Evolutionary conservation across 2,113 vertebrate genomes (phyloP).

Genomic region (Actenoides lindsayi): DNA sequence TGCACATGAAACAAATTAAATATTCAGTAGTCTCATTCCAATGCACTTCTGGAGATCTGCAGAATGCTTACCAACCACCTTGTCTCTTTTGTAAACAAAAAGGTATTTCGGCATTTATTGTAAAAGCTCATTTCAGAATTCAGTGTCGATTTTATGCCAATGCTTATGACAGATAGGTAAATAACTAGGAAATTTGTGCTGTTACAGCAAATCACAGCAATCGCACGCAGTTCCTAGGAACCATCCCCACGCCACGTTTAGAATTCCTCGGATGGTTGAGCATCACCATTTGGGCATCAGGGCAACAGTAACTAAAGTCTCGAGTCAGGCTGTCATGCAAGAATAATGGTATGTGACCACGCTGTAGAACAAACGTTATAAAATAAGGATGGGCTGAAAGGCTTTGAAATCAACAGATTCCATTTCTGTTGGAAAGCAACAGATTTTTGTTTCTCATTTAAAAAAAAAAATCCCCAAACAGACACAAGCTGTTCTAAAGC

Average conservation of each 20-base stretch:
- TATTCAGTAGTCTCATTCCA: slow-evolving; percentile 29
- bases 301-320: neutral
- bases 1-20: slow-evolving; percentile 37
- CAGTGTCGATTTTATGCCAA: neutral
- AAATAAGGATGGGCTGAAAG: neutral
- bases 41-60: neutral
- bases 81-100: neutral
- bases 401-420: neutral
- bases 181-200: neutral
- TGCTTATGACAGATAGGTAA: neutral
- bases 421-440: neutral
- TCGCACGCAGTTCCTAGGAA: neutral
- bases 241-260: neutral
- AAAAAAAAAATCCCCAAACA: neutral
- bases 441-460: too few species aligned
- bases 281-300: neutral
- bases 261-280: neutral
- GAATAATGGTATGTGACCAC: neutral
- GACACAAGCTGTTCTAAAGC: neutral
- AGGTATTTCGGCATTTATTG: neutral
- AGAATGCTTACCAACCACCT: neutral
- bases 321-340: neutral
- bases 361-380: neutral
- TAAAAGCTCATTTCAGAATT: slow-evolving; percentile 19
- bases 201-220: neutral